Percentiles rank a stretch among this genome's conserved stretches.
These are phyloP conservation scores for Hippocampus guttulatus DNA, from an alignment of 2,113 vertebrate genomes.

Conservation along the genomic window DNA sequence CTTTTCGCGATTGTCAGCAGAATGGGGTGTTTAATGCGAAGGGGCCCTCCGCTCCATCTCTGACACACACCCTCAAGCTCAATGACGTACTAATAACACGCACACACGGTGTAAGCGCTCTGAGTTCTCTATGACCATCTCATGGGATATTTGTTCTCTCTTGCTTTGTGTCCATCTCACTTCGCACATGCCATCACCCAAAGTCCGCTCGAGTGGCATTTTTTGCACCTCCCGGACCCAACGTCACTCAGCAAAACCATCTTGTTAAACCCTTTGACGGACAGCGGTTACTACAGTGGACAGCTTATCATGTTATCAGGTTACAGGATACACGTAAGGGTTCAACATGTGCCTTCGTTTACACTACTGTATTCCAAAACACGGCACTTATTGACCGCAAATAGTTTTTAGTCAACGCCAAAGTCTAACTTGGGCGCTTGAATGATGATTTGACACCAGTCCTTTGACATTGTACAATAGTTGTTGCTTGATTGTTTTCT, in stretches of 20 bases:
- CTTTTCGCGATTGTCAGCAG: slow-evolving; percentile 67
- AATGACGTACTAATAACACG: slow-evolving; percentile 8
- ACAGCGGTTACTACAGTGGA: too few relatives aligned
- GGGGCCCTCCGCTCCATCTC: slow-evolving; percentile 31
- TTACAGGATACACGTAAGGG: too few relatives aligned
- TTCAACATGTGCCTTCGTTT: background rate
- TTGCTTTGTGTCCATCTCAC: slow-evolving; percentile 33
- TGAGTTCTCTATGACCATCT: slow-evolving; percentile 33
- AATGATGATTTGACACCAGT: too few relatives aligned
- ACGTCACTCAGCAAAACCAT: background rate
- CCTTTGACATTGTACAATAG: too few relatives aligned
- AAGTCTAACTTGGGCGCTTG: too few relatives aligned
- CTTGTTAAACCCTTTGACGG: slow-evolving; percentile 9
- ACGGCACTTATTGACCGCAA: background rate
- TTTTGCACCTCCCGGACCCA: background rate
- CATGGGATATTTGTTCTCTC: slow-evolving; percentile 34
- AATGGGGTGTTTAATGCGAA: slow-evolving; percentile 54
- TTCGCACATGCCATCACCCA: slow-evolving; percentile 6
- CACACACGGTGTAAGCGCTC: slow-evolving; percentile 10
- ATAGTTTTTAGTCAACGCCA: background rate
- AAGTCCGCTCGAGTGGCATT: background rate
- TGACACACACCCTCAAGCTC: slow-evolving; percentile 13
- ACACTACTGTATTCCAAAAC: background rate
- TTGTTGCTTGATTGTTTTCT: too few relatives aligned
- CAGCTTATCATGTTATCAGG: too few relatives aligned